phyloP scores from a whole-genome alignment of 2,888 invertebrate genomes.

The Lasioglossum lativentre region DNA sequence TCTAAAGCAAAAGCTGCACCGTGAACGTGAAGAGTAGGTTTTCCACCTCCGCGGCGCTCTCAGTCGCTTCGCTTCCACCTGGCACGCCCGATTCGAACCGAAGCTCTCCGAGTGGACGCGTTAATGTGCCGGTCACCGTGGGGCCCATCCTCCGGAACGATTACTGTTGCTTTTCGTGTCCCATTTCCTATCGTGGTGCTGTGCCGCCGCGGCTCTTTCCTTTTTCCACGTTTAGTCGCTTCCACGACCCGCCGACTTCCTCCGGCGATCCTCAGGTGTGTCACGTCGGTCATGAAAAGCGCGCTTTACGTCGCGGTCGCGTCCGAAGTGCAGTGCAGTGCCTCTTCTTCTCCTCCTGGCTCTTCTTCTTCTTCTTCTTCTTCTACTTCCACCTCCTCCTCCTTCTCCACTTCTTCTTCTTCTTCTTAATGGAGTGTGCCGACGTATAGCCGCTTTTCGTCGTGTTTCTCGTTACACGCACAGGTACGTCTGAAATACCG shows the following conservation, averaged over 20 bases:
- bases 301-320: constrained; percentile 53
- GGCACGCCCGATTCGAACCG: constrained; percentile 78
- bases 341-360: constrained; percentile 35
- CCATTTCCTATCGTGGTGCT: constrained; percentile 34
- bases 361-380: not conserved
- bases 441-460: constrained; percentile 67
- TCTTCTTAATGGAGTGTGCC: constrained; percentile 72
- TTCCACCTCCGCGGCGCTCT: constrained; percentile 68
- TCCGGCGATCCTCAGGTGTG: constrained; percentile 31
- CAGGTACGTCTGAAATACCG: constrained; percentile 67
- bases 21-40: constrained; percentile 42
- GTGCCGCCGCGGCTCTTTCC: constrained; percentile 2
- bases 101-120: constrained; percentile 78
- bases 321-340: constrained; percentile 72
- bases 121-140: constrained; percentile 82
- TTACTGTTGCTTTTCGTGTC: constrained; percentile 61
- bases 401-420: not conserved
- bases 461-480: constrained; percentile 76
- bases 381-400: constrained; percentile 14
- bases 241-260: constrained; percentile 28
- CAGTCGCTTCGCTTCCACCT: constrained; percentile 69
- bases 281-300: constrained; percentile 67
- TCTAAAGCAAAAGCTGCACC: constrained; percentile 20
- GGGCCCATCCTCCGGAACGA: constrained; percentile 71
- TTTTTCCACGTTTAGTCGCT: constrained; percentile 30